Conservation (phyloP, 2,113 vertebrate genomes). For the Apodemus sylvaticus region DNA sequence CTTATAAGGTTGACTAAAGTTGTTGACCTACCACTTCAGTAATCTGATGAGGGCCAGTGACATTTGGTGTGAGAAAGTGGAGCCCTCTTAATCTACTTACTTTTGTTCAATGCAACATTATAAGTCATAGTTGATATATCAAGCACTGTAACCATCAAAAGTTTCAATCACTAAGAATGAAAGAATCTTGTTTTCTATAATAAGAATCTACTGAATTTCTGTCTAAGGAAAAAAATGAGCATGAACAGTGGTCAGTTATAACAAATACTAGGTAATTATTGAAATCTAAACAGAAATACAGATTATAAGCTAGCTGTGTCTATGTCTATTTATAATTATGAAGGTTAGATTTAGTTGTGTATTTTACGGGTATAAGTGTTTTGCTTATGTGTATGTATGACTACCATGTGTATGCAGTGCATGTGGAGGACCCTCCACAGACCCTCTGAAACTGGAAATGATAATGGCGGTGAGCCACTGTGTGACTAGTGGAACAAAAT, state of each 20-base stretch:
- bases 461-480: no score
- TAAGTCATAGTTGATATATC: neutral
- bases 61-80: no score
- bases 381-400: neutral
- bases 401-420: neutral
- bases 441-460: neutral
- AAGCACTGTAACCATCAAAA: neutral
- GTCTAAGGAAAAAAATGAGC: neutral
- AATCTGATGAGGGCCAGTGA: neutral
- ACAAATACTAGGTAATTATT: neutral
- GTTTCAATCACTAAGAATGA: no score
- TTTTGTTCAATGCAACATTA: neutral
- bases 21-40: neutral
- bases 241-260: neutral
- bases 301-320: neutral
- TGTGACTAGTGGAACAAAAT: neutral
- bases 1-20: neutral
- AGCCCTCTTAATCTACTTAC: neutral
- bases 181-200: neutral
- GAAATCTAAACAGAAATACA: neutral
- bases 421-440: neutral
- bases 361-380: neutral
- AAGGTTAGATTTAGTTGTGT: neutral
- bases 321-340: neutral
- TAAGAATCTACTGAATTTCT: neutral